These are phyloP conservation scores for Varanus salvator DNA, from an alignment of 2,113 vertebrate genomes.

Conservation along the genomic window DNA sequence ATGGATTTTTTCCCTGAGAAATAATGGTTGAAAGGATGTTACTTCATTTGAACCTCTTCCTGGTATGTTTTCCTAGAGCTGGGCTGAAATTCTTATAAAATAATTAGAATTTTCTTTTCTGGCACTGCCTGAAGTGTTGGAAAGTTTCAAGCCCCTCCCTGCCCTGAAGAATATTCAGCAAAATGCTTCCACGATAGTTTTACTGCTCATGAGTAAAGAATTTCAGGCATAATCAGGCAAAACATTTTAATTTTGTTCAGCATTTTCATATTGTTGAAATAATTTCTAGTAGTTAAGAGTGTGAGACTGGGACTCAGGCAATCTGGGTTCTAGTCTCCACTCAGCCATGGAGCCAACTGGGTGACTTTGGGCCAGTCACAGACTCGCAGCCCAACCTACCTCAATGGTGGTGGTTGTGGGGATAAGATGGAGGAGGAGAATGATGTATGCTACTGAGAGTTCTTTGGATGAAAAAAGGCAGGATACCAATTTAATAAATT, in stretches of 20 bases:
- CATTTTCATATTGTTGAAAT: background rate
- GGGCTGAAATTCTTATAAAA: background rate
- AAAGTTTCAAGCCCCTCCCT: background rate
- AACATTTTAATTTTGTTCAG: background rate
- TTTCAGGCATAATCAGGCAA: background rate
- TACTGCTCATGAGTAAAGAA: background rate
- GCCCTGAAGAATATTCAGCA: background rate
- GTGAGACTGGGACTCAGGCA: background rate
- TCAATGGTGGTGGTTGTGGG: no score
- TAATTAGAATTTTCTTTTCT: background rate
- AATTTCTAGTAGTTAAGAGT: background rate
- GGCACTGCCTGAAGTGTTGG: background rate
- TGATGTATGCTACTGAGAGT: background rate
- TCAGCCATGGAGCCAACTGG: no score
- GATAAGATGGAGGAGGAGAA: background rate
- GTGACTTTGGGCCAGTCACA: no score
- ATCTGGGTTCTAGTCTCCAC: no score
- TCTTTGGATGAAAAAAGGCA: no score
- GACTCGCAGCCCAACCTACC: no score
- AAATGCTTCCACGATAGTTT: background rate
- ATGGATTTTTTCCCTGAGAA: slow-evolving; percentile 1
- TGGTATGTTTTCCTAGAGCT: background rate
- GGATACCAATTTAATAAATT: no score
- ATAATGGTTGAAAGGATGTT: background rate
- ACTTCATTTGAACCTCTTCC: background rate